Conservation (phyloP, 2,888 invertebrate species). For the Liodrosophila aerea region DNA sequence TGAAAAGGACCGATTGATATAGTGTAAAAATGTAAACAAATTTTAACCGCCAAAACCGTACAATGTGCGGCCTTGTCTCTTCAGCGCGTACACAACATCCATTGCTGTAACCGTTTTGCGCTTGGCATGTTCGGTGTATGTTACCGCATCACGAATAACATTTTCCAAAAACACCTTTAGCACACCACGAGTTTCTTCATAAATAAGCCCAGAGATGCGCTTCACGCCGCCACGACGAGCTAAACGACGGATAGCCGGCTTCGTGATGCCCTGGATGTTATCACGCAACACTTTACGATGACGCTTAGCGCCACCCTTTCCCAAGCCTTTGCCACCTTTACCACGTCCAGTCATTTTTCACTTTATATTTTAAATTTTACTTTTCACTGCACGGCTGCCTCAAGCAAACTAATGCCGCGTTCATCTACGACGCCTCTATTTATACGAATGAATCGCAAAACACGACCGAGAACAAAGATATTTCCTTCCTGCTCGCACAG, state of each 20-base stretch:
- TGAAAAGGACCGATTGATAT: conserved; percentile 35
- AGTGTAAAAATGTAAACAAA: background rate
- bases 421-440: conserved; percentile 3
- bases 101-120: conserved; percentile 17
- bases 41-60: background rate
- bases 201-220: conserved; percentile 89
- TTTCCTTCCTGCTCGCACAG: conserved; percentile 3
- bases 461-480: background rate
- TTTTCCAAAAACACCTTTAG: conserved; percentile 87
- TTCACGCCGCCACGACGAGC: conserved; percentile 89
- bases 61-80: no score
- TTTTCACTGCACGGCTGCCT: conserved; percentile 9
- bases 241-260: conserved; percentile 89
- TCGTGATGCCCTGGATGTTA: conserved; percentile 91
- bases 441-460: conserved; percentile 4
- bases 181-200: conserved; percentile 90
- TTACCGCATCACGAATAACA: conserved; percentile 85
- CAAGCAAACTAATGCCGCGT: background rate
- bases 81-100: conserved; percentile 2
- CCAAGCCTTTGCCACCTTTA: conserved; percentile 90
- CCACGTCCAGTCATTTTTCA: conserved; percentile 85
- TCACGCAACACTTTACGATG: conserved; percentile 91
- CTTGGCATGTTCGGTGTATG: conserved; percentile 15
- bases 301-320: conserved; percentile 91
- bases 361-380: conserved; percentile 8